A percentile compares a stretch with the other conserved stretches of the same genome.
Evolutionary conservation across 2,113 vertebrate species (phyloP).

Genomic region (Polypterus senegalus): DNA sequence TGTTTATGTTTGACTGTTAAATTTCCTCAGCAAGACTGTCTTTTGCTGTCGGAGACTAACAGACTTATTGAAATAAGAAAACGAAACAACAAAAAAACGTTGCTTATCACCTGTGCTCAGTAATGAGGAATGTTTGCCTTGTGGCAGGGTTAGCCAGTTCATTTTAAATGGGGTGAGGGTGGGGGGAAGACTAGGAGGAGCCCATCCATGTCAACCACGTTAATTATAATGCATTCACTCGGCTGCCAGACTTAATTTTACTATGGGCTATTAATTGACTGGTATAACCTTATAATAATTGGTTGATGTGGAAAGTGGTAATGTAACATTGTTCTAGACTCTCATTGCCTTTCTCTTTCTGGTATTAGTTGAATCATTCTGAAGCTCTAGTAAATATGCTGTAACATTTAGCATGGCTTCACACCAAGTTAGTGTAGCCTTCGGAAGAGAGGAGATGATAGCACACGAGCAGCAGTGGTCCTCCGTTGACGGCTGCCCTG

Average conservation of each 20-base stretch:
- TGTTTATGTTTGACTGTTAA: slow-evolving; percentile 98
- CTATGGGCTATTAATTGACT: slow-evolving; percentile 70
- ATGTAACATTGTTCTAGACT: slow-evolving; percentile 90
- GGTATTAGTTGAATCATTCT: slow-evolving; percentile 83
- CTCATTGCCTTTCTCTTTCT: slow-evolving; percentile 87
- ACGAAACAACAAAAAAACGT: slow-evolving; percentile 61
- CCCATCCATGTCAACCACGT: slow-evolving; percentile 72
- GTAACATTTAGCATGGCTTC: slow-evolving; percentile 99
- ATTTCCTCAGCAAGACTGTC: slow-evolving; percentile 69
- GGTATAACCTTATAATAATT: slow-evolving; percentile 82
- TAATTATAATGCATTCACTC: slow-evolving; percentile 71
- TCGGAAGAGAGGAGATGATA: slow-evolving; percentile 51
- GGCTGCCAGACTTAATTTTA: slow-evolving; percentile 75
- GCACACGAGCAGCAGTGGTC: slow-evolving; percentile 64
- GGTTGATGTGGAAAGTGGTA: slow-evolving; percentile 92
- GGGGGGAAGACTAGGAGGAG: slow-evolving; percentile 44
- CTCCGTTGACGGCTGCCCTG: slow-evolving; percentile 62
- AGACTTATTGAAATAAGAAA: slow-evolving; percentile 52
- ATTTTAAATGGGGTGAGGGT: slow-evolving; percentile 38
- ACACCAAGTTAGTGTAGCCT: slow-evolving; percentile 91
- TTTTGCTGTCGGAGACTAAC: slow-evolving; percentile 82
- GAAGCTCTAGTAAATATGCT: slow-evolving; percentile 90
- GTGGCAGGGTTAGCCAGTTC: slow-evolving; percentile 68
- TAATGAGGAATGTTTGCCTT: slow-evolving; percentile 80
- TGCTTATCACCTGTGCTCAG: slow-evolving; percentile 80